Evolutionary conservation across 2,113 vertebrate species (phyloP), one percentile per base, ranked within the genome.

Genomic region (Leptocoma aspasia): DNA sequence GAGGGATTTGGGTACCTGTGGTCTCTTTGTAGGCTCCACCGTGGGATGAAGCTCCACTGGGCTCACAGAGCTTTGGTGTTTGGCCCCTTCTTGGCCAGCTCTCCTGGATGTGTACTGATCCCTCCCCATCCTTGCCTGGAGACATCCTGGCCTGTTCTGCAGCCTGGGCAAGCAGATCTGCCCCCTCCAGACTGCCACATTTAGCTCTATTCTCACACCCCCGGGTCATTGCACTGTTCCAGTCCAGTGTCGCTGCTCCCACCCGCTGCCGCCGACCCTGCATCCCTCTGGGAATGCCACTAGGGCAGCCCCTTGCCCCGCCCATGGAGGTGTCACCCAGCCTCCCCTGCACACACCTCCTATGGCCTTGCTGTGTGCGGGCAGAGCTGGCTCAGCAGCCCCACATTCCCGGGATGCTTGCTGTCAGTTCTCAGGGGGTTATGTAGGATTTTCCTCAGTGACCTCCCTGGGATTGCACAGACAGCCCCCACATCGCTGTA

Each of bases 361-460:
- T 3, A 0, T 15, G n/a, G 8, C 41, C 57, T 56, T 0, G 11
- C 65, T 15, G 15, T 14, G n/a, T 27, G 54, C 0, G 0, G 45
- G 78, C 73, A 88, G 75, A 69, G 78, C 42, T 20, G 52, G 39
- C 54, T 66, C 65, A 26, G 79, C 49, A 24, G 12, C 37, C 11
- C 41, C 0, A 1, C 7, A 0, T 37, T 39, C 72, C 71, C 0
- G 4, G 65, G 27, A 13, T 1, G 13, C 57, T 2, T 42, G 41
- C 47, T 21, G 30, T 27, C 78, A 10, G 7, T 63, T 63, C 44
- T 23, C 18, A 7, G 73, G 42, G 37, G 20, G 2, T 10, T 12
- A 3, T 8, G 23, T 1, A 14, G 30, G 66, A 7, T 69, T 84
- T 71, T 59, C 60, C 44, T 4, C 13, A 8, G 35, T 7, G 26